These are phyloP conservation scores for Neotoma lepida DNA, from an alignment of 2,113 vertebrate species.

Conservation along the genomic window DNA sequence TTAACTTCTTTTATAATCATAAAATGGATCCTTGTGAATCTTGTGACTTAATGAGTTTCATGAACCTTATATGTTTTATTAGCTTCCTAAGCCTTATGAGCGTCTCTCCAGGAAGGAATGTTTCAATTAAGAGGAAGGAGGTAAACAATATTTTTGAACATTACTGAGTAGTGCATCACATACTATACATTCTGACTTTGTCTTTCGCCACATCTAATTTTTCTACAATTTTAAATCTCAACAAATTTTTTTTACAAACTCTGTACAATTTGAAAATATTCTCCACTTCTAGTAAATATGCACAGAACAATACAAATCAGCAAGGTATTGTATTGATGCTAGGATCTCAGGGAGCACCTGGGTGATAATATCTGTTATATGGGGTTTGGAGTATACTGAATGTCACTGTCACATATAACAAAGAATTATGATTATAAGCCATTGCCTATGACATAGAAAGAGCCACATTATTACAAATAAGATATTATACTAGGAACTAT, in stretches of 20 bases:
- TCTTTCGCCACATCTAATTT: neutral
- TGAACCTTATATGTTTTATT: too few relatives aligned
- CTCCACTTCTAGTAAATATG: neutral
- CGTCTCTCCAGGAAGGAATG: too few relatives aligned
- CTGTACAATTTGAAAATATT: neutral
- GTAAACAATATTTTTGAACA: neutral
- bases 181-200: neutral
- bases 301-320: neutral
- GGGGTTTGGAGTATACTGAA: neutral
- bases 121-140: neutral
- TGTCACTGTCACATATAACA: neutral
- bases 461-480: constrained; percentile 9
- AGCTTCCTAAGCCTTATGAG: too few relatives aligned
- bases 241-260: neutral
- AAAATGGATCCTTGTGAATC: neutral
- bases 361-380: neutral
- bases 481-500: neutral
- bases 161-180: neutral
- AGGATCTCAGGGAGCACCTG: neutral
- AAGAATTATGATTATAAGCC: neutral
- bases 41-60: neutral
- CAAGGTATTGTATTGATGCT: neutral
- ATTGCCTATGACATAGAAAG: neutral
- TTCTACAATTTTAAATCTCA: neutral
- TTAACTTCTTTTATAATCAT: too few relatives aligned